Base-by-base conservation (phyloP, 2,113 vertebrate species). In the Cricetomys ansorgei region DNA sequence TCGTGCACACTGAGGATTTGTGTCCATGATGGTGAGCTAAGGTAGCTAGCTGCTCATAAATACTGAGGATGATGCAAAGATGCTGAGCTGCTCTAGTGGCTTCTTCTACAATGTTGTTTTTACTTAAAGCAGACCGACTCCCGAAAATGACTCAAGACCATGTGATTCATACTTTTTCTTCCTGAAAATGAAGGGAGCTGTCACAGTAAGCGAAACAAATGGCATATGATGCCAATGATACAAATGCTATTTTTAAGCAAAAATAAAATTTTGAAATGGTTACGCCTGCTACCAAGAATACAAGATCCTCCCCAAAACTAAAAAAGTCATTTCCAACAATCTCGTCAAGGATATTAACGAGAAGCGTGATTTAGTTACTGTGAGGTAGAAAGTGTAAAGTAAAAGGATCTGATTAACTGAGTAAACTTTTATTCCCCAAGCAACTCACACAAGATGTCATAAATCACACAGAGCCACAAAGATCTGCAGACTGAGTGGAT, bases 191-290 rank as follows among this genome's bases (percentile, higher is more conserved):
- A 76, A 92, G 31, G 9, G 40, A 91, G 77, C 34, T 93, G 81
- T 91, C 95, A 91, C 37, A 77, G 81, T 43, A 53, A 75, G 64
- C 45, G 83, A 92, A 79, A 85, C n/a, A 93, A 93, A 91, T 55
- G 84, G 81, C 45, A 27, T 88, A 83, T 92, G 43, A 50, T 94
- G 86, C 40, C 85, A 90, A 29, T 57, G 92, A 91, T 45, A 73
- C 84, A 91, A 94, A 16, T 43, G 83, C 93, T n/a, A 72, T 95
- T 88, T 19, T 50, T 5, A 92, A 87, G 76, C 17, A 95, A 93
- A 93, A 96, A 92, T 57, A 50, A 72, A 88, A 86, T 86, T 96
- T 90, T 88, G 87, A 70, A 70, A 94, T 89, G 65, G 37, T 59
- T 75, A 59, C 45, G 25, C 89, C 53, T 93, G 65, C 17, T 55